Base-by-base conservation (phyloP, 2,888 invertebrate species). In the Phanerotoma sp. region DNA sequence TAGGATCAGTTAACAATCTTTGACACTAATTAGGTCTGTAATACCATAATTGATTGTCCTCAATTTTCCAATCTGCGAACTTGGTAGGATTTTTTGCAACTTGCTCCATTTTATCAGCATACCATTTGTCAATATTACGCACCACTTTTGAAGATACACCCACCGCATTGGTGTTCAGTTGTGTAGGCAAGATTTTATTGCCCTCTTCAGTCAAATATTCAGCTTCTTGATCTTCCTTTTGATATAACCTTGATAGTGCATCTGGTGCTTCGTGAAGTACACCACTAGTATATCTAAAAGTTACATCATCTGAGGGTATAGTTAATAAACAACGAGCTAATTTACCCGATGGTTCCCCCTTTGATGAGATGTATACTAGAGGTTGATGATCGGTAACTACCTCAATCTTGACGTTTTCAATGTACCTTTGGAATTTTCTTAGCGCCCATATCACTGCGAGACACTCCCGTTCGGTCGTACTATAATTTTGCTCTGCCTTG, bases 331-430 rank as follows among this genome's bases (percentile, higher is more conserved):
- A 51, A 18, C 44, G 33, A 10, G 37, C 45, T 6, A 45, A 15
- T 30, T 38, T 7, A 9, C 44, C 28, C 7, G 15, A 49, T 4
- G 52, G 56, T 15, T 58, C 5, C 5, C 25, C 46, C 18, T 54
- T 54, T n/a, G n/a, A n/a, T 1, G 54, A 13, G 11, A 53, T 47
- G 2, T 51, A 22, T 5, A 63, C 37, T 56, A 64, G 16, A n/a
- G 58, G 56, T 4, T 33, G 51, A n/a, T 64, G 60, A 15, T 69
- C 66, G 0, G 66, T 68, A 3, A 63, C 44, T 0, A 67, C 65
- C 0, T 59, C 62, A 15, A 66, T 61, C 1, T 10, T 9, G 3
- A 51, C 54, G 0, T 56, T 55, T 22, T 62, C 52, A 0, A 63
- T 38, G 30, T 61, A 64, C 0, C 45, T 21, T 0, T 60, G 52